phyloP scores from a whole-genome alignment of 1,140 invertebrate species.

The Drosophila insularis region DNA sequence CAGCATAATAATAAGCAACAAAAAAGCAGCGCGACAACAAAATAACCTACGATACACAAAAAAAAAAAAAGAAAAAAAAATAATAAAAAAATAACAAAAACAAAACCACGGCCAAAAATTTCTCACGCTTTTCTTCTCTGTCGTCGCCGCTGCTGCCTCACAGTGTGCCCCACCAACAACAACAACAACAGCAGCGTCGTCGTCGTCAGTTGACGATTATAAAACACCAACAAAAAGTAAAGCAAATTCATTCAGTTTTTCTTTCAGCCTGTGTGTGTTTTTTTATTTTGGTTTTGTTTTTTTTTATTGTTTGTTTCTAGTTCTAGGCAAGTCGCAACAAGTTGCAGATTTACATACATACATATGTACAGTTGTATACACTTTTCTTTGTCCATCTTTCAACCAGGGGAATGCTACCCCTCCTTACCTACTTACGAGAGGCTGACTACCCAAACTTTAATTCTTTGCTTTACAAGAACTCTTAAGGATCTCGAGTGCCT shows the following conservation, averaged over 20 bases:
- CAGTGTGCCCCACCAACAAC: slow-evolving; percentile 8
- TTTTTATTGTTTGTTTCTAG: slow-evolving; percentile 6
- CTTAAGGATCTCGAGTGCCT: too few species aligned
- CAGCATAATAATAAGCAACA: slow-evolving; percentile 55
- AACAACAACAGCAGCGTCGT: background rate
- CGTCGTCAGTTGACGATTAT: background rate
- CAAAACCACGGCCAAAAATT: slow-evolving; percentile 65
- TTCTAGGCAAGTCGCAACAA: slow-evolving; percentile 12
- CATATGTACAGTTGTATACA: background rate
- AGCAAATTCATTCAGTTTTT: slow-evolving; percentile 17
- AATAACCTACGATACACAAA: slow-evolving; percentile 5
- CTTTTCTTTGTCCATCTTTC: too few species aligned
- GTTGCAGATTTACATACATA: slow-evolving; percentile 1
- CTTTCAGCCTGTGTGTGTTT: background rate
- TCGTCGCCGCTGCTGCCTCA: background rate
- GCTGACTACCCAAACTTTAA: too few species aligned
- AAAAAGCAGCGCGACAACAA: slow-evolving; percentile 3
- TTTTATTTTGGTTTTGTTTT: background rate
- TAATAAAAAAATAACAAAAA: slow-evolving; percentile 33
- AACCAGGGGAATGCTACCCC: too few species aligned
- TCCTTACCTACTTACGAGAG: too few species aligned
- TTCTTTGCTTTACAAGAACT: too few species aligned
- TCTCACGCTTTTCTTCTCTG: slow-evolving; percentile 60
- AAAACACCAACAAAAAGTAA: slow-evolving; percentile 12
- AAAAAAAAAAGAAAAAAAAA: slow-evolving; percentile 11